Evolutionary conservation across 2,797 vertebrate species (phyloP).

Genomic region (Chlorospingus flavigularis): DNA sequence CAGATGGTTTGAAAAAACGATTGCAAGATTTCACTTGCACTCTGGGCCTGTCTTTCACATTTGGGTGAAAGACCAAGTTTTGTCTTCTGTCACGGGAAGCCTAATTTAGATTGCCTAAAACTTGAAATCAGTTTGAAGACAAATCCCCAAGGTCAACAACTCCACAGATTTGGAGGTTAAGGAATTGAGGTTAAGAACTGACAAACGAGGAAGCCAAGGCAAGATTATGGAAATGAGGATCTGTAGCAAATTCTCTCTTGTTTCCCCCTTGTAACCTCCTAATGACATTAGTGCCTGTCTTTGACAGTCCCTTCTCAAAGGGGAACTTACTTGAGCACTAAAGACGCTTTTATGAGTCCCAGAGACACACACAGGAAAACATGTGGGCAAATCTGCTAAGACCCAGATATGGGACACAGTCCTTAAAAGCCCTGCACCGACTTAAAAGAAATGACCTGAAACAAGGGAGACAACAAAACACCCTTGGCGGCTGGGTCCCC

Average conservation of each 20-base stretch:
- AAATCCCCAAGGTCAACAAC: constrained; percentile 42
- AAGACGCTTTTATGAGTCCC: constrained; percentile 48
- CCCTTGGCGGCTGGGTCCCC: neutral
- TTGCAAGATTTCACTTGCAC: constrained; percentile 63
- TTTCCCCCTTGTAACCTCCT: constrained; percentile 65
- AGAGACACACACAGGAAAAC: neutral
- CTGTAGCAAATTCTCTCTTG: constrained; percentile 61
- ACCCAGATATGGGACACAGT: constrained; percentile 47
- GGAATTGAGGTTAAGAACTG: constrained; percentile 68
- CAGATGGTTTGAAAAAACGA: constrained; percentile 63
- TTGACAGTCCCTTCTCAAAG: constrained; percentile 37
- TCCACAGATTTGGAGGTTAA: constrained; percentile 66
- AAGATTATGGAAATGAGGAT: constrained; percentile 68
- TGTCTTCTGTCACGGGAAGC: constrained; percentile 49
- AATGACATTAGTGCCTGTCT: constrained; percentile 59
- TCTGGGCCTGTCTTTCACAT: constrained; percentile 71
- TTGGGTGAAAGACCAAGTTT: constrained; percentile 66
- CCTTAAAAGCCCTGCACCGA: neutral
- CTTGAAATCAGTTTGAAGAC: constrained; percentile 52
- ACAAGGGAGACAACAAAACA: neutral
- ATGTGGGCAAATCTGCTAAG: constrained; percentile 49
- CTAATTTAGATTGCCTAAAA: constrained; percentile 62
- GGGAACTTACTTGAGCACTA: constrained; percentile 1
- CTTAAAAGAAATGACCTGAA: neutral
- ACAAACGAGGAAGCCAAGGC: constrained; percentile 52